Evolutionary conservation across 2,888 invertebrate genomes (phyloP).

Genomic region (Bhutanitis thaidina): DNA sequence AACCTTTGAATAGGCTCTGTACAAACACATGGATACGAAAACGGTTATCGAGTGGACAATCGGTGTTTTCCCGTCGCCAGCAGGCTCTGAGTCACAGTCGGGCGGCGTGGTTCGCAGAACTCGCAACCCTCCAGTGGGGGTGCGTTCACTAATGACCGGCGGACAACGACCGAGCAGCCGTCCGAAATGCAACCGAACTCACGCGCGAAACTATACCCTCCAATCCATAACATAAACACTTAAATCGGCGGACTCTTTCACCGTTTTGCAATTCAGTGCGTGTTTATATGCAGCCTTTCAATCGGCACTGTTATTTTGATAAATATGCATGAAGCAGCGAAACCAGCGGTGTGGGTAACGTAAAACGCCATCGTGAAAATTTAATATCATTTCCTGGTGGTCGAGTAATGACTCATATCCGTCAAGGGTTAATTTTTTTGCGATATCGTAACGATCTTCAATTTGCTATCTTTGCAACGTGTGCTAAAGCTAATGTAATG

Average conservation of each 20-base stretch:
- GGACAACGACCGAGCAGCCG: slow-evolving; percentile 54
- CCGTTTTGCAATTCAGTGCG: slow-evolving; percentile 64
- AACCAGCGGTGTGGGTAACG: slow-evolving; percentile 67
- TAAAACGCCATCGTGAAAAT: slow-evolving; percentile 77
- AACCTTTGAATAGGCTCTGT: slow-evolving; percentile 35
- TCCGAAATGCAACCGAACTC: slow-evolving; percentile 49
- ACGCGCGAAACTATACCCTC: slow-evolving; percentile 66
- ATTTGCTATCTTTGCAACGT: slow-evolving; percentile 43
- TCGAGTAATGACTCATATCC: slow-evolving; percentile 75
- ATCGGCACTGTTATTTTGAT: slow-evolving; percentile 78
- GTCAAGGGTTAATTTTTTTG: slow-evolving; percentile 73
- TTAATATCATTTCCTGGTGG: slow-evolving; percentile 77
- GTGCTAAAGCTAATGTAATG: background rate
- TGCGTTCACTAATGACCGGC: slow-evolving; percentile 70
- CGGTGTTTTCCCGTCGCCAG: slow-evolving; percentile 59
- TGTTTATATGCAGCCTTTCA: slow-evolving; percentile 78
- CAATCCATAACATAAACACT: slow-evolving; percentile 61
- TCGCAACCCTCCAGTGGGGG: slow-evolving; percentile 61
- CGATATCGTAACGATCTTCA: slow-evolving; percentile 63
- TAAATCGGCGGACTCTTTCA: slow-evolving; percentile 50
- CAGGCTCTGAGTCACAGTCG: slow-evolving; percentile 58
- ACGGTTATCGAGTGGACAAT: slow-evolving; percentile 57
- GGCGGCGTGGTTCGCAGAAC: slow-evolving; percentile 61
- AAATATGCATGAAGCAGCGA: slow-evolving; percentile 77
- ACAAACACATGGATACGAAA: slow-evolving; percentile 51